Evolutionary conservation across 2,797 vertebrate species (phyloP).

Genomic region (Aulostomus chinensis): DNA sequence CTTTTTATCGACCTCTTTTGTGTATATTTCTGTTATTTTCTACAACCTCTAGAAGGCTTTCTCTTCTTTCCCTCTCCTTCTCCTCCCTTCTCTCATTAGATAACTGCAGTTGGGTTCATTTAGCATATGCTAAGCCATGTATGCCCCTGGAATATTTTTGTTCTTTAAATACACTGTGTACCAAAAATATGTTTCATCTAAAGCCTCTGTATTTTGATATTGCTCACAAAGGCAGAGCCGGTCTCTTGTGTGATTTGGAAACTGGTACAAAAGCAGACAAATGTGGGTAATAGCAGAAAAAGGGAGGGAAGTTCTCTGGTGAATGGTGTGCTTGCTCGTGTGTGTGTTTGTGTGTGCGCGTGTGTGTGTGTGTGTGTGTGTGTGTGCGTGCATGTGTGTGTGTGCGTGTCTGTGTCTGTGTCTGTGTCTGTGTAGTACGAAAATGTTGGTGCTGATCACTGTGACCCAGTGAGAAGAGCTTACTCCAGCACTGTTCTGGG

Average conservation of each 20-base stretch:
- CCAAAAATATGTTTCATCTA: slow-evolving; percentile 64
- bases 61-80: slow-evolving; percentile 16
- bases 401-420: neutral
- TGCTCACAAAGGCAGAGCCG: slow-evolving; percentile 52
- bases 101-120: slow-evolving; percentile 50
- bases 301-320: slow-evolving; percentile 23
- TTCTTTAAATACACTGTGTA: slow-evolving; percentile 64
- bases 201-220: slow-evolving; percentile 59
- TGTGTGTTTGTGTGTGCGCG: slow-evolving; percentile 9
- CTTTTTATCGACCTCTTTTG: slow-evolving; percentile 21
- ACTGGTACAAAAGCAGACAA: slow-evolving; percentile 56
- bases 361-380: slow-evolving; percentile 3
- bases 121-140: slow-evolving; percentile 71
- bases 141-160: slow-evolving; percentile 64
- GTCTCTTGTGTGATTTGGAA: slow-evolving; percentile 66
- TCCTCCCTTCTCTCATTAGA: slow-evolving; percentile 61
- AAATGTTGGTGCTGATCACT: slow-evolving; percentile 52
- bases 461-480: slow-evolving; percentile 62
- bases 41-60: slow-evolving; percentile 19
- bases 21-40: slow-evolving; percentile 26
- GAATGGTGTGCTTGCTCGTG: slow-evolving; percentile 1
- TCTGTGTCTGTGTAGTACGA: slow-evolving; percentile 4
- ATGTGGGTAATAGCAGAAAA: slow-evolving; percentile 57
- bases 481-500: slow-evolving; percentile 53
- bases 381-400: too few species aligned